Base-by-base conservation (phyloP, 2,113 vertebrate species). In the Toxotes jaculatrix region DNA sequence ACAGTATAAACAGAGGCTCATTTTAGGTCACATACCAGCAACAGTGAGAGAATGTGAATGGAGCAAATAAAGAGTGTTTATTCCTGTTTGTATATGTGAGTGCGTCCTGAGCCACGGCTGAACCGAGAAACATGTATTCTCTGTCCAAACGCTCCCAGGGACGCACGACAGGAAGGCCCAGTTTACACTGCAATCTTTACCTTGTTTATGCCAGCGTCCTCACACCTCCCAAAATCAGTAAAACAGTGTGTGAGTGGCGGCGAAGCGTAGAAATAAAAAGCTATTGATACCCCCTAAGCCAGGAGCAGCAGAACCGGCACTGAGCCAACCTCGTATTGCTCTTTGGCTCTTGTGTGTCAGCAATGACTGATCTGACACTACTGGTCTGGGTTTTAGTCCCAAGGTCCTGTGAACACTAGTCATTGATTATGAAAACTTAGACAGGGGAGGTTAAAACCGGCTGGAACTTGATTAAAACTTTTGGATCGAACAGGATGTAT, bases 121-220 rank as follows among this genome's bases (percentile, higher is more conserved):
- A 78, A 78, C 74, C 3, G 5, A 85, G 74, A 89, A 76, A 62
- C 88, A 74, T 45, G 77, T 79, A 63, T 89, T 80, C 65, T 65
- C 86, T 21, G 73, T 92, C 85, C 79, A 90, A 92, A 86, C 34
- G 61, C 85, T 87, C 76, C 23, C 60, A 34, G 80, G 79, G 61
- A 74, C 21, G 17, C 79, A 90, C 87, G 87, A 87, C 94, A 93
- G 91, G 90, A 93, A 92, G 87, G 87, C 73, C 81, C 79, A 81
- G 93, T 93, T 94, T 91, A 92, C 80, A 83, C 63, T 90, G 74
- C 71, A 61, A 7, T 65, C 68, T 76, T 36, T 47, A 63, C 63
- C 38, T 47, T 82, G 88, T 93, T 90, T 88, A 86, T 86, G 68
- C 82, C 88, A 82, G 68, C 16, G 11, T 88, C 72, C 76, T 88